A percentile compares a stretch with the other conserved stretches of the same genome.
phyloP scores from a whole-genome alignment of 1,140 invertebrate genomes.

The Drosophila nikananu region DNA sequence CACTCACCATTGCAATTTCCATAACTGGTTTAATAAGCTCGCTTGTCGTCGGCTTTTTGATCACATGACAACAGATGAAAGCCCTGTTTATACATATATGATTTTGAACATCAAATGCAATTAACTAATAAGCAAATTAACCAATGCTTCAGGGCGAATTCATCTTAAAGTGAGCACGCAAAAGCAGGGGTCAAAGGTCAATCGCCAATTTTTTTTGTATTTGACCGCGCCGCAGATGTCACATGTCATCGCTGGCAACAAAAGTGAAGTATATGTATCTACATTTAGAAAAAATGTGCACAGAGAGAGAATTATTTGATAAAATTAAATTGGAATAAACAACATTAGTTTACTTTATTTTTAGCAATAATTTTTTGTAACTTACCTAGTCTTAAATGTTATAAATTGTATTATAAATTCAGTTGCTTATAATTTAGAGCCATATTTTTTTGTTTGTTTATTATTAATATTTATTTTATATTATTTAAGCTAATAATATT shows the following conservation, averaged over 20 bases:
- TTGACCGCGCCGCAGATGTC: constrained; percentile 29
- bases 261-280: constrained; percentile 19
- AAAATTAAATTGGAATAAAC: neutral
- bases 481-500: too few relatives aligned
- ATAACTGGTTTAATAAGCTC: constrained; percentile 69
- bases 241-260: constrained; percentile 27
- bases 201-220: constrained; percentile 39
- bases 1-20: constrained; percentile 45
- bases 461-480: too few relatives aligned
- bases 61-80: constrained; percentile 64
- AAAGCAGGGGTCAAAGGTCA: constrained; percentile 68
- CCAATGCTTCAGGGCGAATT: constrained; percentile 44
- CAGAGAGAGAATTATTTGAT: neutral
- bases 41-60: constrained; percentile 23
- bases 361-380: neutral
- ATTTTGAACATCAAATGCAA: constrained; percentile 51
- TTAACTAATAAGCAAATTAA: constrained; percentile 69
- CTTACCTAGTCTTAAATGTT: too few relatives aligned
- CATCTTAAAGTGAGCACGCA: constrained; percentile 51
- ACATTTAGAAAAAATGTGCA: neutral
- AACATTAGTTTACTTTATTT: neutral
- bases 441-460: too few relatives aligned
- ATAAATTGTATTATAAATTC: too few relatives aligned
- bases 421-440: too few relatives aligned
- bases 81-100: neutral